Base-by-base conservation (phyloP, 2,888 invertebrate species). In the Halictus quadricinctus region DNA sequence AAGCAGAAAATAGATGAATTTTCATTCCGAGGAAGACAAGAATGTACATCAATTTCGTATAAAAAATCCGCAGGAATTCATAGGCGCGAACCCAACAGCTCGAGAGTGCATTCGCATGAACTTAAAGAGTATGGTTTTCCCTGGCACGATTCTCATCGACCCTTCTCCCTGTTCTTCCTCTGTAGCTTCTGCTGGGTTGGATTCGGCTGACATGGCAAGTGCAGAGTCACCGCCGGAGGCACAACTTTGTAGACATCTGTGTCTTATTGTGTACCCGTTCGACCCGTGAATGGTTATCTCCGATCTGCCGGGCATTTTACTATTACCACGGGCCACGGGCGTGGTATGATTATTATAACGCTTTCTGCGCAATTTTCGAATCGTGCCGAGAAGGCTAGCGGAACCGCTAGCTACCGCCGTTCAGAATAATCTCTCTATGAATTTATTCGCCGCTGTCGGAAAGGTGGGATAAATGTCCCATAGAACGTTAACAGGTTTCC, bases 191-290 rank as follows among this genome's bases (percentile, higher is more conserved):
- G 85, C 84, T 84, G 76, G 72, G 79, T 84, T 64, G 64, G 64
- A 79, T 84, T 79, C 79, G 58, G 46, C 79, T 84, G 79, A 84
- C 84, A 79, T 79, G 36, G 75, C 84, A 76, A 84, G 72, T 79
- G 84, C 84, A 84, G 41, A 79, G 75, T 84, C 85, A 84, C 85
- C 66, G 82, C 82, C 86, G 79, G 73, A 72, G 79, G 82, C 85
- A 82, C 64, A 79, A 54, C 79, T 75, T 72, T 58, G 66, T 66
- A 41, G 86, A 83, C 83, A 86, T 81, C 70, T 82, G 64, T 77
- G 79, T 85, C 79, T 86, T 86, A 86, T 86, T 86, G 83, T 76
- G 86, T 72, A 80, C 77, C 79, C 85, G 85, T 85, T 85, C 85
- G 64, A 60, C 69, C 77, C 79, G 66, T 79, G 83, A 86, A 86